Evolutionary conservation across 2,797 vertebrate species (phyloP).

Genomic region (Hemitrygon akajei): DNA sequence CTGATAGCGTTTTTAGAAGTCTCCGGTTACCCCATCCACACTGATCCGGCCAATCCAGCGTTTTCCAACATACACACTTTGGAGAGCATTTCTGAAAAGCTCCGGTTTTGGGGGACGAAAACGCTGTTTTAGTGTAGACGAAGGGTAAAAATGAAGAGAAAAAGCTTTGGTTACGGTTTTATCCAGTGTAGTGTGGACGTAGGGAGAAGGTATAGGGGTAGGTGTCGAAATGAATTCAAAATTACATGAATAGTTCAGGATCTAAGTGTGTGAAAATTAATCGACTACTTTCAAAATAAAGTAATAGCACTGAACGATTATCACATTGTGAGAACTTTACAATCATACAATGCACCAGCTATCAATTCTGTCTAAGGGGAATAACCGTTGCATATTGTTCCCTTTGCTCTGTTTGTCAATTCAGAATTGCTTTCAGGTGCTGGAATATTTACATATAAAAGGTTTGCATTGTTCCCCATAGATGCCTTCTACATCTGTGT

Average conservation of each 20-base stretch:
- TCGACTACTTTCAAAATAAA: not conserved
- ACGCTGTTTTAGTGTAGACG: too few relatives aligned
- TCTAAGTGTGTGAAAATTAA: not conserved
- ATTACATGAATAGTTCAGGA: not conserved
- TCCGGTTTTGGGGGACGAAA: too few relatives aligned
- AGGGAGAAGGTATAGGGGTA: too few relatives aligned
- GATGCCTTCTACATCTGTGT: not conserved
- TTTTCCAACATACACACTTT: too few relatives aligned
- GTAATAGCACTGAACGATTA: not conserved
- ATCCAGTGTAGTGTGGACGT: too few relatives aligned
- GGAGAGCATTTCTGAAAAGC: too few relatives aligned
- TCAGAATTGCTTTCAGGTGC: slow-evolving; percentile 4
- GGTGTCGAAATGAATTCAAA: too few relatives aligned
- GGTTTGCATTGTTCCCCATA: not conserved
- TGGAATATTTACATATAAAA: slow-evolving; percentile 5
- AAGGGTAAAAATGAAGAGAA: too few relatives aligned
- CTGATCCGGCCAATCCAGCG: too few relatives aligned
- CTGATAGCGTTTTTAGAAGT: too few relatives aligned
- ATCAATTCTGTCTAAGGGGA: not conserved
- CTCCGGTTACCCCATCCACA: too few relatives aligned
- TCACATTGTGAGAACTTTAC: not conserved
- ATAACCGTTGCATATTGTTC: not conserved
- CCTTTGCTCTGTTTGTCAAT: not conserved
- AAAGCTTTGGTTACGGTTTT: too few relatives aligned
- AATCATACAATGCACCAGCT: not conserved